Conservation (phyloP, 1,140 invertebrate genomes). For the Microvelia longipes region DNA sequence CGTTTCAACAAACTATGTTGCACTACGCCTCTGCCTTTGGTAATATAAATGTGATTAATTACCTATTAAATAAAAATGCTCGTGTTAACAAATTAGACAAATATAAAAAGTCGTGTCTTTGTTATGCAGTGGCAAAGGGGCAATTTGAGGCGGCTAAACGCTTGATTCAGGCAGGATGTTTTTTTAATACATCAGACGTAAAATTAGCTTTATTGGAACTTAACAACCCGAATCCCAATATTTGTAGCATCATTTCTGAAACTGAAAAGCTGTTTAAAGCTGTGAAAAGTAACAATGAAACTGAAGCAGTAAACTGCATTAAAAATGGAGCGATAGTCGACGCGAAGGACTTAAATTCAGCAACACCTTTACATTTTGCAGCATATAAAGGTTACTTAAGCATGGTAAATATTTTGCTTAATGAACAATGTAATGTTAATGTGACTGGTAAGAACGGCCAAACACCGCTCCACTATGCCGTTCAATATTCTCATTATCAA, state of each 20-base stretch:
- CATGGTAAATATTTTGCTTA: background rate
- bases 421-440: background rate
- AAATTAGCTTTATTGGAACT: no score
- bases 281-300: background rate
- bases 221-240: background rate
- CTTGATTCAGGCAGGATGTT: background rate
- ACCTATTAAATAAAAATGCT: background rate
- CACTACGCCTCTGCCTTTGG: background rate
- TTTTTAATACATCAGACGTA: background rate
- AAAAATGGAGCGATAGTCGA: background rate
- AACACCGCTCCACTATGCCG: background rate
- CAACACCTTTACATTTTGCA: background rate
- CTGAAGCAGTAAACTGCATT: background rate
- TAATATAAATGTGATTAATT: background rate
- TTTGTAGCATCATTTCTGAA: background rate
- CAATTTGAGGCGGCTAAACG: background rate
- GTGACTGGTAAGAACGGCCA: background rate
- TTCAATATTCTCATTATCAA: background rate
- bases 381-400: background rate
- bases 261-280: background rate
- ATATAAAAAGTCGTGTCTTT: background rate
- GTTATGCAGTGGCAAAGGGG: background rate
- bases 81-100: background rate
- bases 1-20: background rate
- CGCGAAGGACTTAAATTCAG: background rate